Conservation (phyloP, 2,888 invertebrate genomes). For the Synanthedon vespiformis region DNA sequence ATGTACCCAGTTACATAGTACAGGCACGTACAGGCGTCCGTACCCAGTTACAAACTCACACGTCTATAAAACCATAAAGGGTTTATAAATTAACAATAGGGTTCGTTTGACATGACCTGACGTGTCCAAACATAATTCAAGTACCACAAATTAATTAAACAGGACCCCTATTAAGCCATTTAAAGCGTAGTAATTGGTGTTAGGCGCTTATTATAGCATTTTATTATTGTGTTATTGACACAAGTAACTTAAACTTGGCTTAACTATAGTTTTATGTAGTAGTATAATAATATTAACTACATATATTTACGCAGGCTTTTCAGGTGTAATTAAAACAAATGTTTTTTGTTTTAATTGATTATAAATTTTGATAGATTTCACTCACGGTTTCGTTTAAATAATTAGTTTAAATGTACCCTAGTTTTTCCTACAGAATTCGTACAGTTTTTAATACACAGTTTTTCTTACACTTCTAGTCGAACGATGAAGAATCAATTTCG, state of each 20-base stretch:
- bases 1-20: too few relatives aligned
- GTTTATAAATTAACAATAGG: neutral
- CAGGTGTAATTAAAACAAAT: too few relatives aligned
- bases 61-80: neutral
- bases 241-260: neutral
- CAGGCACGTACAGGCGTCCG: too few relatives aligned
- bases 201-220: constrained; percentile 44
- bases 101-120: constrained; percentile 2
- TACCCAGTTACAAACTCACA: neutral
- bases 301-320: neutral
- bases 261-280: too few relatives aligned
- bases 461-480: too few relatives aligned
- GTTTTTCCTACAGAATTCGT: too few relatives aligned
- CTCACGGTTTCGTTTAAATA: too few relatives aligned
- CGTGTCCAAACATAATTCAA: constrained; percentile 7
- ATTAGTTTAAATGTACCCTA: too few relatives aligned
- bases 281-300: neutral
- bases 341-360: too few relatives aligned
- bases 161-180: constrained; percentile 26
- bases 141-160: constrained; percentile 1
- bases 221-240: constrained; percentile 19
- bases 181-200: constrained; percentile 41
- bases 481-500: too few relatives aligned
- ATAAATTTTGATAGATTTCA: too few relatives aligned
- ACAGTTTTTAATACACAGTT: too few relatives aligned